Percentiles rank a stretch among this genome's conserved stretches.
Conservation (phyloP, 2,797 vertebrate species). For the Sebastes nivosus region DNA sequence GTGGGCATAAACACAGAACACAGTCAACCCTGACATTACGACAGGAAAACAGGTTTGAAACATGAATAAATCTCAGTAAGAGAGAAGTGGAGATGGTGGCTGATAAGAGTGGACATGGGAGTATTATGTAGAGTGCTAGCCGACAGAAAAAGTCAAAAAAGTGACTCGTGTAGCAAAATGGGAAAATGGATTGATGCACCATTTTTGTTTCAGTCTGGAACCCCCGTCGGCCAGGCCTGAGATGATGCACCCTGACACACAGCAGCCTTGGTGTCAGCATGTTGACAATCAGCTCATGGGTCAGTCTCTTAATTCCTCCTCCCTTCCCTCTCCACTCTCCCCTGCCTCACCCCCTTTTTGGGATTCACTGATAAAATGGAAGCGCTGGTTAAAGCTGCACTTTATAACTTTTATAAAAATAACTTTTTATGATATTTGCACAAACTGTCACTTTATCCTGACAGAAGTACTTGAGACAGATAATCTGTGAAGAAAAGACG, state of each 20-base stretch:
- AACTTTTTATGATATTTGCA: neutral
- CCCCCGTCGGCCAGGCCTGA: neutral
- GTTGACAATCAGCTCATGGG: slow-evolving; percentile 1
- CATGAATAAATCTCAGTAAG: neutral
- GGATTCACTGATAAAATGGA: slow-evolving; percentile 1
- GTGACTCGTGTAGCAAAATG: neutral
- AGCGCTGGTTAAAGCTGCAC: neutral
- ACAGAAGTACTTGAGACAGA: neutral
- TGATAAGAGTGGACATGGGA: neutral
- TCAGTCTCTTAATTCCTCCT: neutral
- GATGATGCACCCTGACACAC: neutral
- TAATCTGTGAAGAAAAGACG: neutral
- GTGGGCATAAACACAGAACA: neutral
- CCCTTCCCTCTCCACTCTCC: neutral
- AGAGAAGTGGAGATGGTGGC: neutral
- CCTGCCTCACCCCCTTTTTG: neutral
- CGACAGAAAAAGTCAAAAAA: neutral
- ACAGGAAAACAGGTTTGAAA: neutral
- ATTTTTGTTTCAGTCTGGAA: neutral
- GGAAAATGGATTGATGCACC: neutral
- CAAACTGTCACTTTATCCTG: neutral
- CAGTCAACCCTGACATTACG: neutral
- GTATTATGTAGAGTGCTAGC: neutral
- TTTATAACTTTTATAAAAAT: neutral
- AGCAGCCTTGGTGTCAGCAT: neutral